phyloP scores from a whole-genome alignment of 2,888 invertebrate species.

The Leptopilina syphax region DNA sequence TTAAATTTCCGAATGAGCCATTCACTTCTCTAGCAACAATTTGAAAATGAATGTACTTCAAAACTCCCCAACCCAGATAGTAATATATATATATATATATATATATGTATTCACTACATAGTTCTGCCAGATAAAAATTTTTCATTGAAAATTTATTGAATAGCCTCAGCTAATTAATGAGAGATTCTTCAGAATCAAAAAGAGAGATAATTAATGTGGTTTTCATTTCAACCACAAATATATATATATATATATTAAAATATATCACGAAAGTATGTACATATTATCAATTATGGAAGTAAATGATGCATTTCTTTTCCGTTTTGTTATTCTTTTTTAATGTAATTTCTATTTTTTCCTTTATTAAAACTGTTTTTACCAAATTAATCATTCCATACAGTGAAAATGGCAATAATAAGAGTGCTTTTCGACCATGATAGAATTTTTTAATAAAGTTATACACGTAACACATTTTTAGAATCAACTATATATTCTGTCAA shows the following conservation, averaged over 20 bases:
- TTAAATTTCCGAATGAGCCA: background rate
- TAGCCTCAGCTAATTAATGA: slow-evolving; percentile 2
- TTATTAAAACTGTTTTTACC: too few relatives aligned
- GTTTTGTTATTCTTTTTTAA: too few relatives aligned
- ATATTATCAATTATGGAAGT: background rate
- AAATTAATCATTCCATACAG: too few relatives aligned
- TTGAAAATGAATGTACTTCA: slow-evolving; percentile 3
- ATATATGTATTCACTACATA: background rate
- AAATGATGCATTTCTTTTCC: too few relatives aligned
- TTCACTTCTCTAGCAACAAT: background rate
- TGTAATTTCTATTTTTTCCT: too few relatives aligned
- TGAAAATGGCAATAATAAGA: too few relatives aligned
- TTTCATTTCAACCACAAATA: background rate
- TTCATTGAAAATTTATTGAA: background rate
- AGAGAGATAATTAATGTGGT: background rate
- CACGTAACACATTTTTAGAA: too few relatives aligned
- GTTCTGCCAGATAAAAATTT: background rate
- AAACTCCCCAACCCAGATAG: background rate
- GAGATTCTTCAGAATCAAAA: background rate
- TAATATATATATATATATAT: background rate
- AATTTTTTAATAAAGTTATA: too few relatives aligned
- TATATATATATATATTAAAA: too few relatives aligned
- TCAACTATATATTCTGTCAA: too few relatives aligned
- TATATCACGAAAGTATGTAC: background rate
- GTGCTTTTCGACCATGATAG: too few relatives aligned